Base-by-base conservation (phyloP, 2,113 vertebrate species). In the Pachyramphus minor region DNA sequence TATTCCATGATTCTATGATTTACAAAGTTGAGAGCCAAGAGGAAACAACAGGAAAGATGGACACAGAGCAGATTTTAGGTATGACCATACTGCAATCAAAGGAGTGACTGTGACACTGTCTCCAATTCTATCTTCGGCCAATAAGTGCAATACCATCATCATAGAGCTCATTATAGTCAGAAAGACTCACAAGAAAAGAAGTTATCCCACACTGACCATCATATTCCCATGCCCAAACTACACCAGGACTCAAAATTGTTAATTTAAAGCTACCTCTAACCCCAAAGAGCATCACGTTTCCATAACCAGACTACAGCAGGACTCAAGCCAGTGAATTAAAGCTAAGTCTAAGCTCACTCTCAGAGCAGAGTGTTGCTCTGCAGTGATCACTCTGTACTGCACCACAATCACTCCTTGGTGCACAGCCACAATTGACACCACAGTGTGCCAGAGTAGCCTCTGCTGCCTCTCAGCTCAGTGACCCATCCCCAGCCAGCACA, bases 361-460 rank as follows among this genome's bases (percentile, higher is more conserved):
- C 2, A 30, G 39, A 41, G 60, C 60, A 42, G 60, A 63, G 14
- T 19, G n/a, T 58, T 81, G 63, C 58, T 77, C 58, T 58, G 59
- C 52, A 77, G 6, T n/a, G 47, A 23, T 11, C 23, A 27, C 4
- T 73, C n/a, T 39, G 42, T 47, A 37, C 69, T 73, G 55, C 59
- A 68, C 47, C 72, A 86, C 53, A 28, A 31, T 12, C 27, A 9
- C 28, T 20, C 52, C 53, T 30, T 27, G 69, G n/a, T 50, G 27
- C 52, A 31, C 4, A 0, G 12, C 31, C 37, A n/a, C 25, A 47
- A 9, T 35, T 1, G 1, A 31, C 23, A 49, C 3, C 28, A 30
- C 16, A 22, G 8, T 19, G 27, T 9, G 47, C 18, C 50, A 53
- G 20, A 24, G 39, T 0, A 49, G 33, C 50, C 58, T 37, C 66